These are phyloP conservation scores for Ficedula albicollis DNA, from an alignment of 2,797 vertebrate species.

Conservation along the genomic window DNA sequence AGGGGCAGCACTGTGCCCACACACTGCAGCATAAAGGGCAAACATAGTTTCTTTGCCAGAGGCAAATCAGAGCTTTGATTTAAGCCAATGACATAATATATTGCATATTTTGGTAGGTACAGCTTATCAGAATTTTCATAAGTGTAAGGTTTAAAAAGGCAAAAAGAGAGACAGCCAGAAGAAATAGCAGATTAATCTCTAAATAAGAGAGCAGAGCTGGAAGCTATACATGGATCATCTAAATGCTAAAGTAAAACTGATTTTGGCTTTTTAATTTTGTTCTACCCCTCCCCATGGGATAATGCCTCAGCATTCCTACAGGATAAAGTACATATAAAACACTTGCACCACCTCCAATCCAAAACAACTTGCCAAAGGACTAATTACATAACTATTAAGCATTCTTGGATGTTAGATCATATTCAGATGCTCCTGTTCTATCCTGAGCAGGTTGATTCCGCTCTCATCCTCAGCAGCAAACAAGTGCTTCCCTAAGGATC, in stretches of 20 bases:
- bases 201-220: not conserved
- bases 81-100: not conserved
- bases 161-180: not conserved
- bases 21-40: not conserved
- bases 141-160: not conserved
- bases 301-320: not conserved
- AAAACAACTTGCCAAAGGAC: not conserved
- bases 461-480: not conserved
- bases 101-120: not conserved
- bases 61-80: conserved; percentile 7
- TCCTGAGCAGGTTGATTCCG: not conserved
- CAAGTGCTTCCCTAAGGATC: not conserved
- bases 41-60: not conserved
- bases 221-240: not conserved
- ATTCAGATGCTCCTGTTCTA: not conserved
- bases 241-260: not conserved
- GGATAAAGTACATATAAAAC: not conserved
- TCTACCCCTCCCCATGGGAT: not conserved
- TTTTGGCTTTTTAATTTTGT: not conserved
- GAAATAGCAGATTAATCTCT: not conserved
- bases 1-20: not conserved
- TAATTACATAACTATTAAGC: not conserved
- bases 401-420: not conserved
- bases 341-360: not conserved
- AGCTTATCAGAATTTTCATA: conserved; percentile 1